These are phyloP conservation scores for Calliopsis andreniformis DNA, from an alignment of 1,140 invertebrate species.

Conservation along the genomic window DNA sequence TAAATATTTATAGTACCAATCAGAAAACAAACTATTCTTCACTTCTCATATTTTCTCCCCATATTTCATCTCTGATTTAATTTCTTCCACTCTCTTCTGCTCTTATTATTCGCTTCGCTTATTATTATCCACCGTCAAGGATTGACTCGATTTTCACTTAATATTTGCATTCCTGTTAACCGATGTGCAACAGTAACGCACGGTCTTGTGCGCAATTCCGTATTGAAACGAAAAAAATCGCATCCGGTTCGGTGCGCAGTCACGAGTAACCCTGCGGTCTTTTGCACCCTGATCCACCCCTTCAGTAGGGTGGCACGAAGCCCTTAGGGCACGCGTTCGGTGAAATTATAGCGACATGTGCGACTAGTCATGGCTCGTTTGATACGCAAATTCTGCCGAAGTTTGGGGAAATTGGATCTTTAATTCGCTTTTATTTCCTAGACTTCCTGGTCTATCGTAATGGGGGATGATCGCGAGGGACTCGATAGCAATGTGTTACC, in stretches of 20 bases:
- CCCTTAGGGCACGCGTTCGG: conserved; percentile 49
- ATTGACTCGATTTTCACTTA: not conserved
- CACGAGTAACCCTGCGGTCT: conserved; percentile 32
- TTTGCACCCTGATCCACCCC: conserved; percentile 38
- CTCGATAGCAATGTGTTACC: too few species aligned
- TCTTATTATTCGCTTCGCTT: too few species aligned
- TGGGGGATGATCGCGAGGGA: too few species aligned
- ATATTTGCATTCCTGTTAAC: not conserved
- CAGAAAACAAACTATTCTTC: too few species aligned
- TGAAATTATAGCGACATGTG: conserved; percentile 65
- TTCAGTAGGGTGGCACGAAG: conserved; percentile 10
- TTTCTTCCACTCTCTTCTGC: too few species aligned
- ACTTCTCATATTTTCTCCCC: too few species aligned
- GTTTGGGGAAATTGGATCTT: conserved; percentile 57
- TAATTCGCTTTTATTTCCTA: conserved; percentile 36
- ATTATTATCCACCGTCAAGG: too few species aligned
- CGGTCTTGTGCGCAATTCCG: conserved; percentile 35
- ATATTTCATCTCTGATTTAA: too few species aligned
- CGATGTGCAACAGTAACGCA: conserved; percentile 1
- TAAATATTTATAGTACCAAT: too few species aligned
- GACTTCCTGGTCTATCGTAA: not conserved
- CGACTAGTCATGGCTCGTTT: conserved; percentile 59
- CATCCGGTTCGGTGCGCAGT: conserved; percentile 29
- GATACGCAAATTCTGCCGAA: conserved; percentile 48
- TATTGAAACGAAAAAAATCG: conserved; percentile 47